A percentile compares a stretch with the other conserved stretches of the same genome.
These are phyloP conservation scores for Chrysemys picta DNA, from an alignment of 2,113 vertebrate species.

Conservation along the genomic window DNA sequence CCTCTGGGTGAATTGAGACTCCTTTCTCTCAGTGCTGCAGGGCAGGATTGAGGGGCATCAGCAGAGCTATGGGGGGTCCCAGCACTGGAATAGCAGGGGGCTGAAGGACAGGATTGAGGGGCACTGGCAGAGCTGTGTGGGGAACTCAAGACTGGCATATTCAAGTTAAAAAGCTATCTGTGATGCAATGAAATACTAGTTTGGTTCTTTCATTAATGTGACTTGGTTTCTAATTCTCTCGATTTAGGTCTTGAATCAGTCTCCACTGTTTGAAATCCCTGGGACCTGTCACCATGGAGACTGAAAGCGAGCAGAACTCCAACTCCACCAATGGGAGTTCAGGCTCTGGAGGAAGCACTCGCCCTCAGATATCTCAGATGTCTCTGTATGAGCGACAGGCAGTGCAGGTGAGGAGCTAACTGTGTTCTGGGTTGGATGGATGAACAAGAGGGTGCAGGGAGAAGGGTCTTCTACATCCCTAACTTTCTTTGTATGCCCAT, in stretches of 20 bases:
- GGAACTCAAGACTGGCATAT: background rate
- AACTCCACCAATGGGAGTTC: slow-evolving; percentile 86
- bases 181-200: background rate
- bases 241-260: slow-evolving; percentile 65
- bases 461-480: rapidly evolving
- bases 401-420: slow-evolving; percentile 84
- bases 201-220: background rate
- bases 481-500: background rate
- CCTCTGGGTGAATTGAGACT: background rate
- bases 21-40: background rate
- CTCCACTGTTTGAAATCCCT: slow-evolving; percentile 43
- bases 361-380: slow-evolving; percentile 96
- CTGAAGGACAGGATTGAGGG: background rate
- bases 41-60: background rate
- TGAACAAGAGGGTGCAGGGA: background rate
- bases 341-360: slow-evolving; percentile 88
- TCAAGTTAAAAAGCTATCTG: background rate
- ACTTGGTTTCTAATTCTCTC: slow-evolving; percentile 42
- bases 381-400: slow-evolving; percentile 96
- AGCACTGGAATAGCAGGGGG: rapidly evolving
- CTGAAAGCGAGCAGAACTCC: slow-evolving; percentile 94
- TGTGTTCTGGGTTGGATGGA: background rate
- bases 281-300: slow-evolving; percentile 87
- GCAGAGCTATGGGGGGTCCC: background rate
- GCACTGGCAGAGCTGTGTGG: background rate